Conservation (phyloP, 1,140 invertebrate species). For the Drosophila rhopaloa region DNA sequence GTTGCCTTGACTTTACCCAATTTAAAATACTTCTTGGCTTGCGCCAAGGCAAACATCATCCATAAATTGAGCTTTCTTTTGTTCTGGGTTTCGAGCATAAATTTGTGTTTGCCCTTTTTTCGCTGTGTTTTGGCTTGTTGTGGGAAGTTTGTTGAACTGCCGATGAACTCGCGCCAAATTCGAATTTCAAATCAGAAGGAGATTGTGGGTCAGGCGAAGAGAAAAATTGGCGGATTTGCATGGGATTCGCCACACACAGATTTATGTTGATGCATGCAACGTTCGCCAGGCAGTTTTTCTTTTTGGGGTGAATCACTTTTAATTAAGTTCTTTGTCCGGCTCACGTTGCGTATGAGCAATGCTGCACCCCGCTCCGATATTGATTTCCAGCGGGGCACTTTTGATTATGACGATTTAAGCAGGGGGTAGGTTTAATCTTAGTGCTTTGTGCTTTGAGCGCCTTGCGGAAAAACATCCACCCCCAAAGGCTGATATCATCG, state of each 20-base stretch:
- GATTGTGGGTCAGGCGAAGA: slow-evolving; percentile 41
- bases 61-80: slow-evolving; percentile 43
- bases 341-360: slow-evolving; percentile 57
- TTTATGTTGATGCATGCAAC: slow-evolving; percentile 46
- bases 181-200: slow-evolving; percentile 39
- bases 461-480: slow-evolving; percentile 23
- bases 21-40: slow-evolving; percentile 14
- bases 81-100: slow-evolving; percentile 32
- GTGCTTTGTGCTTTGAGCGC: neutral
- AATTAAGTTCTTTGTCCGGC: slow-evolving; percentile 36
- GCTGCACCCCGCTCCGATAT: slow-evolving; percentile 10
- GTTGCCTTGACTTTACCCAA: no score
- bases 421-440: slow-evolving; percentile 13
- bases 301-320: slow-evolving; percentile 28
- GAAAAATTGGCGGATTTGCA: slow-evolving; percentile 39
- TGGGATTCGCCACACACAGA: slow-evolving; percentile 30
- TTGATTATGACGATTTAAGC: slow-evolving; percentile 32
- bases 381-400: slow-evolving; percentile 33
- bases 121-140: neutral
- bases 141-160: slow-evolving; percentile 43
- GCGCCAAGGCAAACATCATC: slow-evolving; percentile 16
- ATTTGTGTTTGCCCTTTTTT: slow-evolving; percentile 36
- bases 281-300: neutral
- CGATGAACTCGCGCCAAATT: slow-evolving; percentile 35
- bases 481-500: slow-evolving; percentile 49